Evolutionary conservation across 1,140 invertebrate species (phyloP).

Genomic region (Ylistrum balloti): DNA sequence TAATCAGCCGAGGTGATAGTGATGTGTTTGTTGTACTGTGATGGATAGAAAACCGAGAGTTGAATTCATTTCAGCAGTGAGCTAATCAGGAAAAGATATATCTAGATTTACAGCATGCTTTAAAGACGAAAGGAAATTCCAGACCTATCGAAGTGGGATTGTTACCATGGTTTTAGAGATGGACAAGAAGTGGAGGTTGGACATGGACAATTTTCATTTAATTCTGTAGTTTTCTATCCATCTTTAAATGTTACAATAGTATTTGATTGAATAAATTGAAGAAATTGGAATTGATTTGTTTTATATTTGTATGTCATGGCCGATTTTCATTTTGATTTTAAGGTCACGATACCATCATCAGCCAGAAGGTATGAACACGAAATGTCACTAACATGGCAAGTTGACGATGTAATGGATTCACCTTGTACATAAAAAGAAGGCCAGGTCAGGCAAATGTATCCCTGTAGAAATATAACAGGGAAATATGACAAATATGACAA

Average conservation of each 20-base stretch:
- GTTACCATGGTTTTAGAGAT: not conserved
- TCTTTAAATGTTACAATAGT: not conserved
- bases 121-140: not conserved
- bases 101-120: not conserved
- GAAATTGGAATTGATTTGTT: no score
- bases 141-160: not conserved
- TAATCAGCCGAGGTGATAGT: not conserved
- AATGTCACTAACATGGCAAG: no score
- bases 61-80: not conserved
- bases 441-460: no score
- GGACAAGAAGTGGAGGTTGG: not conserved
- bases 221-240: conserved; percentile 18
- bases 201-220: not conserved
- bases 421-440: no score
- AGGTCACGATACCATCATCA: no score
- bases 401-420: no score
- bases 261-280: no score
- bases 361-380: no score
- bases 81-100: not conserved
- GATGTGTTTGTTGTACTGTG: conserved; percentile 14
- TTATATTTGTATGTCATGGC: no score
- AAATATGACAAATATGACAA: no score
- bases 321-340: no score
- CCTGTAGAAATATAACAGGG: no score
- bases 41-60: not conserved